Conservation (phyloP, 2,888 invertebrate genomes). For the Cheilosia impressa region DNA sequence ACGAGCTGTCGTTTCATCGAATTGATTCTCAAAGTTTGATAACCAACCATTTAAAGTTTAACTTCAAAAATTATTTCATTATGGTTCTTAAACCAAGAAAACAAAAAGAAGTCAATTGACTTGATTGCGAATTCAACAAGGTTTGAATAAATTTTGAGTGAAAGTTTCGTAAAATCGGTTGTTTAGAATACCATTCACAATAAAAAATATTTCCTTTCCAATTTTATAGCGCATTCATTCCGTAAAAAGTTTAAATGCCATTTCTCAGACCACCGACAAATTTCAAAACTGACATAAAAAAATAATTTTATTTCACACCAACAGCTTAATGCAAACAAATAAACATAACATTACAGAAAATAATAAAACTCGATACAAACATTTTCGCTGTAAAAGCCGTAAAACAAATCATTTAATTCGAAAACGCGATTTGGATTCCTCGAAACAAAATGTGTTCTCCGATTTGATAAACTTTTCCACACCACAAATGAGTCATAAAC, state of each 20-base stretch:
- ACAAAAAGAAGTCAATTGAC: no score
- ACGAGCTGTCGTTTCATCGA: no score
- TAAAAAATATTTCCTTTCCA: neutral
- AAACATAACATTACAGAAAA: neutral
- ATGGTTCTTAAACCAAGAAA: no score
- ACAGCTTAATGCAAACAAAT: neutral
- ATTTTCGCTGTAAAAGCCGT: neutral
- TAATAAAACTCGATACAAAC: neutral
- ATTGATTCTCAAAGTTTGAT: no score
- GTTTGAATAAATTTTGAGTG: no score
- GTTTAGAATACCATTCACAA: no score
- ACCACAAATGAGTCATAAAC: slow-evolving; percentile 22
- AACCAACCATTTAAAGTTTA: no score
- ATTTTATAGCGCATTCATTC: neutral
- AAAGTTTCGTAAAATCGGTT: no score
- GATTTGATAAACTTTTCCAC: neutral
- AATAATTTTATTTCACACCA: neutral
- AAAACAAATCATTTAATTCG: neutral
- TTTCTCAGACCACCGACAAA: neutral
- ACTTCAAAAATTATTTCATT: no score
- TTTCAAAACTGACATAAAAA: neutral
- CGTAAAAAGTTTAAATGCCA: neutral
- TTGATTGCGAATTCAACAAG: no score
- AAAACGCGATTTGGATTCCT: neutral
- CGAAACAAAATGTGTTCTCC: neutral